phyloP scores from a whole-genome alignment of 1,140 invertebrate genomes.

The Leptinotarsa texana region DNA sequence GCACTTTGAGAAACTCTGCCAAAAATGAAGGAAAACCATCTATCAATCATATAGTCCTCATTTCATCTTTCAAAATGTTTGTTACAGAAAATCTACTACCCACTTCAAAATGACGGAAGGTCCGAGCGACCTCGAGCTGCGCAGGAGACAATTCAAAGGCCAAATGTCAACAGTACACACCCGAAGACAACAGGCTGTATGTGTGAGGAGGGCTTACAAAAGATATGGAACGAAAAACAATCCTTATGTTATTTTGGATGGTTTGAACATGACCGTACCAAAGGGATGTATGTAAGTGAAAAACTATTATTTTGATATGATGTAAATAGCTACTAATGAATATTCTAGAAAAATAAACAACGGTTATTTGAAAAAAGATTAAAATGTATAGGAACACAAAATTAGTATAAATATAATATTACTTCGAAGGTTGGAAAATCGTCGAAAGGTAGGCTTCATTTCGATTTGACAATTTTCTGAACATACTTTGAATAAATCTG shows the following conservation, averaged over 20 bases:
- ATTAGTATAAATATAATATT: no score
- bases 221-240: conserved; percentile 83
- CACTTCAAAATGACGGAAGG: conserved; percentile 35
- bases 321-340: not conserved
- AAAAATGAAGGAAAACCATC: not conserved
- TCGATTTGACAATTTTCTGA: no score
- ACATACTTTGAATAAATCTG: no score
- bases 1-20: not conserved
- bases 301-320: not conserved
- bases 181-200: conserved; percentile 77
- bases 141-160: conserved; percentile 45
- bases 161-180: conserved; percentile 75
- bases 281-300: conserved; percentile 87
- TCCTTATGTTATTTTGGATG: conserved; percentile 80
- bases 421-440: no score
- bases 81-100: not conserved
- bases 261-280: conserved; percentile 87
- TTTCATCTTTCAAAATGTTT: not conserved
- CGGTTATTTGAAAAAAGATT: no score
- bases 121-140: conserved; percentile 46
- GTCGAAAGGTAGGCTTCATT: no score
- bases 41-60: not conserved
- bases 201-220: conserved; percentile 83
- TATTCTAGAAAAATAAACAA: no score
- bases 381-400: no score